Evolutionary conservation across 2,888 invertebrate genomes (phyloP), one percentile per base, ranked within the genome.

Genomic region (Mamestra brassicae): DNA sequence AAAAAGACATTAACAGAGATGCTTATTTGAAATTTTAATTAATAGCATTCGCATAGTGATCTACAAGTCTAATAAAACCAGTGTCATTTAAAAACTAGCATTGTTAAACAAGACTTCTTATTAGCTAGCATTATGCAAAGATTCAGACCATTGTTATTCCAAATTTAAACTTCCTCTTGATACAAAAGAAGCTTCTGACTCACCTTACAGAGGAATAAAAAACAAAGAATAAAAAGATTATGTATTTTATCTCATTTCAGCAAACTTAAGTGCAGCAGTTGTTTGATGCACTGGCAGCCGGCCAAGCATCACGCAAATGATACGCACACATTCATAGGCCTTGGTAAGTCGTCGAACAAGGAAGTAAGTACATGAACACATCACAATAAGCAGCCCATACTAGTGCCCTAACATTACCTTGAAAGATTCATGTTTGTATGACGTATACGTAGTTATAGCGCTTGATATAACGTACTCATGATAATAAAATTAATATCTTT

Each of bases 261-360:
- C 80, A 85, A 78, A 88, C 71, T 85, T 87, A 80, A 81, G 79
- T 87, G 86, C 86, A 88, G 83, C 84, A 83, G 75, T 87, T 86
- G 82, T 88, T 87, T 86, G 83, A 88, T 93, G 92, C 92, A 92
- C 90, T 93, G 93, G 93, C 93, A 88, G 65, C 42, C 54, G 71
- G 91, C 93, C 93, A 93, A 91, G 66, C 82, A 86, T 85, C 89
- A 88, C 83, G 81, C 67, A 88, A 86, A 88, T 88, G 81, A 85
- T 85, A 87, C 84, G 80, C 87, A 84, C 85, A 86, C 85, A 81
- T 63, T 84, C 71, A 72, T 81, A 88, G 85, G 81, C 90, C 89
- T 90, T 90, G 89, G 80, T 87, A 77, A 85, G 69, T 71, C 81
- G 81, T 58, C 81, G 78, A 89, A 90, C 89, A 89, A 91, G 91